A percentile compares a stretch with the other conserved stretches of the same genome.
These are phyloP conservation scores for Junco hyemalis DNA, from an alignment of 2,113 vertebrate genomes.

Conservation along the genomic window DNA sequence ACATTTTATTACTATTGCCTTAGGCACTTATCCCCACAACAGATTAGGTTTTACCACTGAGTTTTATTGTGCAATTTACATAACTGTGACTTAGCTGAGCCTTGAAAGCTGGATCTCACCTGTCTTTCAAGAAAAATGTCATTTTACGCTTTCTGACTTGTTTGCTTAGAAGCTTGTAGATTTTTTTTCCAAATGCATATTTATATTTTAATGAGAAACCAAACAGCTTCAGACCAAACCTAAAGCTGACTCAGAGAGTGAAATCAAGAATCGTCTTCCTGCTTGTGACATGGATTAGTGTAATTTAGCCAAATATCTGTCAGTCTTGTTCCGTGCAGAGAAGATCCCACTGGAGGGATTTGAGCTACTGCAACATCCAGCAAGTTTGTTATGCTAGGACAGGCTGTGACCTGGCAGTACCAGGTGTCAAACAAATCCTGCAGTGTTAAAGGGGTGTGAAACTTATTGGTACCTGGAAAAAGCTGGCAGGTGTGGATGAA, in stretches of 20 bases:
- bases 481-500: neutral
- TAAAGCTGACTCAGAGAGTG: neutral
- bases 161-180: neutral
- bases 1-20: neutral
- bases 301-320: constrained; percentile 28
- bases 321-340: neutral
- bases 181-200: neutral
- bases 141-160: neutral
- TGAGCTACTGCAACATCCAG: neutral
- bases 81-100: neutral
- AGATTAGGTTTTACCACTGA: neutral
- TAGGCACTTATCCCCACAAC: neutral
- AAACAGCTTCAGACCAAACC: neutral
- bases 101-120: neutral
- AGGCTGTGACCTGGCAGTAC: neutral
- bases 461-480: neutral
- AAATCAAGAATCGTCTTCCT: neutral
- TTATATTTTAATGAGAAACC: constrained; percentile 10
- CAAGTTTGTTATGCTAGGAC: rapidly evolving
- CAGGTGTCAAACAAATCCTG: neutral
- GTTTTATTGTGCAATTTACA: neutral
- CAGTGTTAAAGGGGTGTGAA: neutral
- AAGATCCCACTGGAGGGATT: neutral
- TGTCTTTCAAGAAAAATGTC: constrained; percentile 8
- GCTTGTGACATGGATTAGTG: neutral